Percentiles rank a stretch among this genome's conserved stretches.
Conservation (phyloP, 2,888 invertebrate species). For the Philopedon plagiatum region DNA sequence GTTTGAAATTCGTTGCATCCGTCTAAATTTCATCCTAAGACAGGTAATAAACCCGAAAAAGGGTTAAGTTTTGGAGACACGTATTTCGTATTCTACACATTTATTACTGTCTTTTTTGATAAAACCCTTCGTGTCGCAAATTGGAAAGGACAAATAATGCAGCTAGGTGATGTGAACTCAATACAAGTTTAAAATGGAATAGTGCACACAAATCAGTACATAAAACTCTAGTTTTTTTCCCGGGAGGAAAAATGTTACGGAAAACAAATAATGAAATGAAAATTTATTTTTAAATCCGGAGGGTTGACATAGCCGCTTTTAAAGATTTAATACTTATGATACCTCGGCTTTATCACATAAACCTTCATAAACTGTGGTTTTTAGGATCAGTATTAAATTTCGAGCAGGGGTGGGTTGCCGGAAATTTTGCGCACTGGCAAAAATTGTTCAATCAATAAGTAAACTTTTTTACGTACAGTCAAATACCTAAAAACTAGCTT, state of each 20-base stretch:
- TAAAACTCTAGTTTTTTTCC: slow-evolving; percentile 1
- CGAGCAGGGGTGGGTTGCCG: too few relatives aligned
- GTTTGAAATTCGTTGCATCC: slow-evolving; percentile 14
- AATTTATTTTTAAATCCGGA: background rate
- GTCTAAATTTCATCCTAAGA: background rate
- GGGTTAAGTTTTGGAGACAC: slow-evolving; percentile 9
- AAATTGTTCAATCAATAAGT: too few relatives aligned
- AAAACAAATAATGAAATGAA: slow-evolving; percentile 9
- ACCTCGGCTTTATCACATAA: background rate
- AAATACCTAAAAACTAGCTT: too few relatives aligned
- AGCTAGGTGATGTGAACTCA: background rate
- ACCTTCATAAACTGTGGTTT: background rate
- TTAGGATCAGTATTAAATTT: too few relatives aligned
- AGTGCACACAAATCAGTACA: slow-evolving; percentile 15
- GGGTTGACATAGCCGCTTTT: background rate
- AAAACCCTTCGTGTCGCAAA: slow-evolving; percentile 3
- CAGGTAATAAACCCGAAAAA: slow-evolving; percentile 17
- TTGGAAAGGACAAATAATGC: slow-evolving; percentile 17
- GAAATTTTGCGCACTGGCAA: too few relatives aligned
- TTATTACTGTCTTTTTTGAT: slow-evolving; percentile 16
- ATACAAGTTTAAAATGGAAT: slow-evolving; percentile 2
- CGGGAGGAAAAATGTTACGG: background rate
- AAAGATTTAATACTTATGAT: background rate
- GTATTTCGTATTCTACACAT: slow-evolving; percentile 12
- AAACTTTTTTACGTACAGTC: too few relatives aligned